Evolutionary conservation across 2,888 invertebrate species (phyloP), one percentile per base, ranked within the genome.

Genomic region (Drosophila monieri): DNA sequence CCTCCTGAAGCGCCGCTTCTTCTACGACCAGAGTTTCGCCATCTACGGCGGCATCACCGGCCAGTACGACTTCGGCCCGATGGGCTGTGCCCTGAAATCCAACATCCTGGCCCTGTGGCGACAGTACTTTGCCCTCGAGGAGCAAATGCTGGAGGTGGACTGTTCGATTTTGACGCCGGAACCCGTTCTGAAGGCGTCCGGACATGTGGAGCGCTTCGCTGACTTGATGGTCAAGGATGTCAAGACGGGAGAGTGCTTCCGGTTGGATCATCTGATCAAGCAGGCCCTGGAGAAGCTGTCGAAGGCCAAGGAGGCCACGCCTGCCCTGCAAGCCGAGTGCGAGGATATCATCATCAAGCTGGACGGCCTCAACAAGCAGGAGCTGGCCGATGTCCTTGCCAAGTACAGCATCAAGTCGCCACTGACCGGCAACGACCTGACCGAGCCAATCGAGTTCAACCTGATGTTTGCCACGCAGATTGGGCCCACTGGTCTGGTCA

Each of bases 171-270:
- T 99, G 53, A 99, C 99, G 0, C 99, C 99, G 0, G 99, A 99
- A 90, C 95, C 97, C 10, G 99, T 99, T 1, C 93, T 99, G 9
- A 98, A 98, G 94, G 98, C 99, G 15, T 99, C 99, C 6, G 99
- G 99, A 0, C 99, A 99, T 92, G 99, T 99, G 0, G 99, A 99
- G 88, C 94, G 99, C 62, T 99, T 99, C 93, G 98, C 99, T 49
- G 99, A 99, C 93, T 94, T 98, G 65, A 99, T 99, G 99, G 99
- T 99, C 0, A 99, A 99, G 91, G 99, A 99, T 93, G 88, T 95
- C 0, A 96, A 97, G 90, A 97, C 95, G 76, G 99, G 99, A 6
- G 99, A 99, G 90, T 99, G 99, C 89, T 99, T 99, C 91, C 94
- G 99, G 39, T 93, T 99, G 57, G 99, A 99, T 91, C 99, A 99